Percentiles rank a stretch among this genome's conserved stretches.
Evolutionary conservation across 2,113 vertebrate genomes (phyloP).

Genomic region (Eulemur macaco): DNA sequence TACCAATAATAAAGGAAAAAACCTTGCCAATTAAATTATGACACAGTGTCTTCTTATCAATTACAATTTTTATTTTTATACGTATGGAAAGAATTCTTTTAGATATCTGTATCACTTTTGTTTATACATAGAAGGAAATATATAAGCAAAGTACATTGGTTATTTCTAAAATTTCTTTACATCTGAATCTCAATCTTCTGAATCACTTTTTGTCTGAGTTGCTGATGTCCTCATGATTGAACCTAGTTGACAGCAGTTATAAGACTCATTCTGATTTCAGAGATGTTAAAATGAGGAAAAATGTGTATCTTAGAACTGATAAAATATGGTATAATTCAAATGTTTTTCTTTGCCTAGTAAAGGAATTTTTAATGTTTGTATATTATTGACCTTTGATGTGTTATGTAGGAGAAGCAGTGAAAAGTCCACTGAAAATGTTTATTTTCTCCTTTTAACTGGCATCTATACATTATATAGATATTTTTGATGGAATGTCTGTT

Average conservation of each 20-base stretch:
- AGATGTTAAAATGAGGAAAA: not conserved
- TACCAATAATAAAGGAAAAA: not conserved
- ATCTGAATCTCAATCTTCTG: not conserved
- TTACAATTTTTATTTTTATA: constrained; percentile 16
- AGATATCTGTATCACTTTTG: not conserved
- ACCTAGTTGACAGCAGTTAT: not conserved
- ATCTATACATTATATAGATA: not conserved
- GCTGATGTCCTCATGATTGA: not conserved
- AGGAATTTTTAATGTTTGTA: not conserved
- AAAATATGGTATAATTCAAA: not conserved
- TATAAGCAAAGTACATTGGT: not conserved
- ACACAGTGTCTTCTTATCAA: not conserved
- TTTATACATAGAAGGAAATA: not conserved
- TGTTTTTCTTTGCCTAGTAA: constrained; percentile 1
- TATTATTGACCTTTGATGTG: not conserved
- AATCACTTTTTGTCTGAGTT: not conserved
- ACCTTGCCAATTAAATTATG: not conserved
- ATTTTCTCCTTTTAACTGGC: constrained; percentile 1
- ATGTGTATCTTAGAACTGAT: not conserved
- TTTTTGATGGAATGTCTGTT: not conserved
- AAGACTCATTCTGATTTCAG: constrained; percentile 11
- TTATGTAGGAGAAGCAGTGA: not conserved
- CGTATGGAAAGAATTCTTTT: not conserved
- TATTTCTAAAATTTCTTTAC: constrained; percentile 20
- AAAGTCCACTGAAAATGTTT: constrained; percentile 37